These are phyloP conservation scores for Cotesia congregata DNA, from an alignment of 2,888 invertebrate genomes.

Conservation along the genomic window DNA sequence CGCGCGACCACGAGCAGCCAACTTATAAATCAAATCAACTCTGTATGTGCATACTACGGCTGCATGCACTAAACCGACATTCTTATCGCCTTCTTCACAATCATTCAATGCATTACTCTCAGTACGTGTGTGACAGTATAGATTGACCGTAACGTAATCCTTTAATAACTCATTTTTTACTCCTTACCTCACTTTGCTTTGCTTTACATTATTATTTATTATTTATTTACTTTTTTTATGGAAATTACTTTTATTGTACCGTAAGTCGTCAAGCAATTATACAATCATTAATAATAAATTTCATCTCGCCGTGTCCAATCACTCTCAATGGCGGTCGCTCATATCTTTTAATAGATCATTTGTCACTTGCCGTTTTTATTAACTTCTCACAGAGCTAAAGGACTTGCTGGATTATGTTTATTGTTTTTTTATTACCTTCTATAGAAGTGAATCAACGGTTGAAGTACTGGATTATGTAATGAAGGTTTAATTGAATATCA, in stretches of 20 bases:
- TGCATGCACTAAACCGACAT: conserved; percentile 14
- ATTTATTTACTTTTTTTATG: neutral
- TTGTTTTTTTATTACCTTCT: neutral
- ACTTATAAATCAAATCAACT: conserved; percentile 51
- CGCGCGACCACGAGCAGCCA: conserved; percentile 42
- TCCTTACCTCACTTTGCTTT: neutral
- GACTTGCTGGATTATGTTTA: neutral
- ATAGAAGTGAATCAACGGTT: neutral
- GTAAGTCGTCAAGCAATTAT: neutral
- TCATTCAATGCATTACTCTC: conserved; percentile 23
- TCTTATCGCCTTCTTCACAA: conserved; percentile 23
- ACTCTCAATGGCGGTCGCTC: neutral
- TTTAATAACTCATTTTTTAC: conserved; percentile 1
- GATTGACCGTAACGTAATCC: neutral
- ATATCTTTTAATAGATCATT: neutral
- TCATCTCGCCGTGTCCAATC: neutral
- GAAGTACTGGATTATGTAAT: neutral
- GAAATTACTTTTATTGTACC: neutral
- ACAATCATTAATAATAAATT: conserved; percentile 1
- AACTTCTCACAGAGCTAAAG: neutral
- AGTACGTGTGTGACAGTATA: neutral
- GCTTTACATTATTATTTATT: neutral
- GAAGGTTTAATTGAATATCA: too few relatives aligned
- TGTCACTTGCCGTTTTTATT: neutral
- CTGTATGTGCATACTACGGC: conserved; percentile 7